Evolutionary conservation across 53 echinoderm and acorn worm genomes (phyloP), one percentile per base, ranked within the genome.

Genomic region (Stichopus horrens): DNA sequence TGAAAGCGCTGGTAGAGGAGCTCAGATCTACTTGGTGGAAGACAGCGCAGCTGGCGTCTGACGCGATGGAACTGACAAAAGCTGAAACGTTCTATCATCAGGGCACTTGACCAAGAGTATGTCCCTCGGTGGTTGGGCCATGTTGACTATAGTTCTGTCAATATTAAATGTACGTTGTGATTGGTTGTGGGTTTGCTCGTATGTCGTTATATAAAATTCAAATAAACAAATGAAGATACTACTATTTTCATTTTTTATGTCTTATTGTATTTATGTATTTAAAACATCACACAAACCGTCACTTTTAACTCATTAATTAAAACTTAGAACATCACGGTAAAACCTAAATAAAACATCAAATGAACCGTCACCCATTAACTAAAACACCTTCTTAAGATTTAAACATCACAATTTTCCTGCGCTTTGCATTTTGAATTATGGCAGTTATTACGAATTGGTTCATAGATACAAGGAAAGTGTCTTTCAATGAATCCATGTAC

Each of bases 381-480:
- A 14, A 60, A 60, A 60, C 14, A 60, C 9, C 14, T 11, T 11
- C 9, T 60, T 60, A 60, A 6, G 9, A 60, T 8, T 11, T 60
- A 9, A 60, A 60, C 63, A 60, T 4, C 5, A 11, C 8, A 75
- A 16, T 23, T 75, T 23, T 22, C 5, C 9, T 75, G 75, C 18
- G 75, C 37, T 18, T 81, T 16, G 82, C 82, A 8, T 14, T 57
- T 18, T 51, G 21, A 18, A n/a, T 7, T 16, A 10, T 13, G 5
- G 82, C 4, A 21, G n/a, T 54, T 2, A 55, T 52, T 5, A 7
- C 18, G 53, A 55, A 57, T 55, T n/a, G 54, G 54, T 81, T 81
- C 82, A 9, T 81, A 14, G 6, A 81, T 21, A 81, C 82, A 81
- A 13, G 82, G 56, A 81, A 81, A 81, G 18, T 81, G 57, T 53